Conservation (phyloP, 2,113 vertebrate species). For the Parotia lawesii region DNA sequence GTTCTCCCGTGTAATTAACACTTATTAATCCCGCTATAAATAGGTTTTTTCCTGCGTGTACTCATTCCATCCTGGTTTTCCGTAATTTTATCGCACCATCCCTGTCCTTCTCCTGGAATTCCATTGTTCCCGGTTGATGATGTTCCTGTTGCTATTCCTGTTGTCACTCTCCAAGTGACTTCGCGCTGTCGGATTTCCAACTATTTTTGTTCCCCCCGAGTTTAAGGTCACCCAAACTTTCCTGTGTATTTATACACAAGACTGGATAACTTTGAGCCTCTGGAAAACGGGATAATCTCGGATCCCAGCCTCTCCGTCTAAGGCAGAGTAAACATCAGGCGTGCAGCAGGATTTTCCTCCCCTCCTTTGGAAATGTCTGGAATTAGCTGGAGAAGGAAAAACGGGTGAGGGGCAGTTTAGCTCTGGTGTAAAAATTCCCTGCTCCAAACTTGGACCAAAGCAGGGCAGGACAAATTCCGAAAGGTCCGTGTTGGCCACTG, state of each 20-base stretch:
- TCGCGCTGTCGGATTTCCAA: background rate
- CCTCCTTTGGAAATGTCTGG: background rate
- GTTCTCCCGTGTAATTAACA: background rate
- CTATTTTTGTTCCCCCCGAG: background rate
- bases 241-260: background rate
- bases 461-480: background rate
- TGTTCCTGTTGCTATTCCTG: background rate
- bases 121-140: background rate
- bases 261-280: background rate
- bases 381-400: background rate
- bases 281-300: background rate
- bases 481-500: background rate
- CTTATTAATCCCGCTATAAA: background rate
- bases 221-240: background rate
- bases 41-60: too few species aligned
- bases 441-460: background rate
- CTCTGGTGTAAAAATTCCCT: background rate
- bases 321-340: background rate
- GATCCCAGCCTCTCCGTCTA: background rate
- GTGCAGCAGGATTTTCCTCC: too few species aligned
- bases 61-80: background rate
- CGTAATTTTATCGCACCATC: background rate
- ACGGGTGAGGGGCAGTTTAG: background rate
- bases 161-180: background rate
- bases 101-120: background rate